Conservation (phyloP, 2,797 vertebrate species). For the Otolemur crassicaudatus region DNA sequence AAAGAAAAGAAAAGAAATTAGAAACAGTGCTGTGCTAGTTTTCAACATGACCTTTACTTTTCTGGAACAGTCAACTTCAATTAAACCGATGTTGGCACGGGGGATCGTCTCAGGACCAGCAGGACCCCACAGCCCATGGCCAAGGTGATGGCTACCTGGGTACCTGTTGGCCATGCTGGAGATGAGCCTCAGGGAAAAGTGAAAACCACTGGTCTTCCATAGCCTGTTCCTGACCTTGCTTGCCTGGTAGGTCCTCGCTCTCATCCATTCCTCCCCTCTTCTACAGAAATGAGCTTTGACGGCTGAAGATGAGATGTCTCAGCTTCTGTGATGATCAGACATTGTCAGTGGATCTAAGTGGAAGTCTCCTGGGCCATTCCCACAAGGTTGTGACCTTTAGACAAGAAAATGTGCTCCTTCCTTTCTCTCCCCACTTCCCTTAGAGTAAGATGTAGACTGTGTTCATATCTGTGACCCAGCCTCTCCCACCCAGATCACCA, state of each 20-base stretch:
- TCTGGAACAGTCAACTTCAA: conserved; percentile 54
- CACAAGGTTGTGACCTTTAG: background rate
- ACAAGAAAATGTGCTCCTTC: background rate
- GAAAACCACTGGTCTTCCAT: background rate
- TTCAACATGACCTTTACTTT: conserved; percentile 64
- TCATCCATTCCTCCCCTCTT: too few species aligned
- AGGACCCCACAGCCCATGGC: background rate
- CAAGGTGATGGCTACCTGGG: background rate
- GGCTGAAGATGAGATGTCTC: background rate
- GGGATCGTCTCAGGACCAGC: background rate
- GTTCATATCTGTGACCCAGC: background rate
- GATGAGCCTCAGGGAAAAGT: background rate
- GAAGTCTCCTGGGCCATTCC: background rate
- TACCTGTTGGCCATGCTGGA: background rate
- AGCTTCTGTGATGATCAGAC: background rate
- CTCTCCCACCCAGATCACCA: background rate
- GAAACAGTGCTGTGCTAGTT: background rate
- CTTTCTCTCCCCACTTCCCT: background rate
- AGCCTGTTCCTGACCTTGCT: background rate
- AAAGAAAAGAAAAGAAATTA: conserved; percentile 56
- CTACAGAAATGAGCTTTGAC: background rate
- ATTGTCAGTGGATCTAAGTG: rapidly evolving
- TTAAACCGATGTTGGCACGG: conserved; percentile 45
- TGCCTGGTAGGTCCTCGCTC: rapidly evolving
- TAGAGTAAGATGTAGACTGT: background rate